phyloP scores from a whole-genome alignment of 30 jellyfish, hydroid and myxozoan genomes.

The Chironex yamaguchii region DNA sequence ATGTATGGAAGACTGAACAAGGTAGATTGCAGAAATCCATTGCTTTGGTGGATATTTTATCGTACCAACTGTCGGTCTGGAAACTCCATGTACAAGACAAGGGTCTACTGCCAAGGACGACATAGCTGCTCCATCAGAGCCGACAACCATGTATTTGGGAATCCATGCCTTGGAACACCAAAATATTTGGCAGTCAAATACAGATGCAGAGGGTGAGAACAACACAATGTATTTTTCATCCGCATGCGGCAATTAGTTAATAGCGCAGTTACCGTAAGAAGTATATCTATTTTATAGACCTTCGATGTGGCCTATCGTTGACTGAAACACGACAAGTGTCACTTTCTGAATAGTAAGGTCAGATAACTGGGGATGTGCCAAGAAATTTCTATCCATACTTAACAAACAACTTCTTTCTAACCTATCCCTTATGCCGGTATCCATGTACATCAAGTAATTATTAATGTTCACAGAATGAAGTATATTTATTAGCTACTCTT shows the following conservation, averaged over 20 bases:
- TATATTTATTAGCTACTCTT: no score
- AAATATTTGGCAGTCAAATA: constrained; percentile 61
- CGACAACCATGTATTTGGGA: constrained; percentile 59
- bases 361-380: no score
- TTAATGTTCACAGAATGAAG: no score
- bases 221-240: no score
- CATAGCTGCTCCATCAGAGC: constrained; percentile 41
- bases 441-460: no score
- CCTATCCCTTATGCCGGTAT: no score
- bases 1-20: constrained; percentile 59
- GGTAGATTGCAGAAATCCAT: neutral
- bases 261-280: neutral
- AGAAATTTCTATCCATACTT: no score
- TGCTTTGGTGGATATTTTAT: no score
- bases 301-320: neutral
- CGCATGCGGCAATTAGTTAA: neutral
- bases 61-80: constrained; percentile 51
- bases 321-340: neutral
- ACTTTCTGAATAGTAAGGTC: no score
- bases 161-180: constrained; percentile 52
- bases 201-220: constrained; percentile 67
- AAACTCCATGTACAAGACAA: constrained; percentile 14
- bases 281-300: neutral
- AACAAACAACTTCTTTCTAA: no score
- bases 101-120: constrained; percentile 51